A percentile compares a stretch with the other conserved stretches of the same genome.
phyloP scores from a whole-genome alignment of 2,888 invertebrate genomes.

The Phyto melanocephala region DNA sequence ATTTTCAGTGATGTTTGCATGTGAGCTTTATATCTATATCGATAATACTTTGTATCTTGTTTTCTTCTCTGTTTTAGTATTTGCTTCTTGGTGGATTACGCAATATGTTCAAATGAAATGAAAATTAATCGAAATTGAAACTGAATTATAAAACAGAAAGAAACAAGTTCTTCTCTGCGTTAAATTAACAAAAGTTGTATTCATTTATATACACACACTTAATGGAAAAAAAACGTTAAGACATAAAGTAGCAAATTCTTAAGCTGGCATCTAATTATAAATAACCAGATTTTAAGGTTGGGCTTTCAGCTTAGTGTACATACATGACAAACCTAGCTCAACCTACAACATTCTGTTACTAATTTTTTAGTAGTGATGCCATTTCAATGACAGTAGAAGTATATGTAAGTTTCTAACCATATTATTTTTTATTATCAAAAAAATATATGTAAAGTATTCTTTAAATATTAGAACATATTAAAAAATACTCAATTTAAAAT shows the following conservation, averaged over 20 bases:
- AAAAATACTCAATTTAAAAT: background rate
- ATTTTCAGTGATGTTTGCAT: slow-evolving; percentile 17
- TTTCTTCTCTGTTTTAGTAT: background rate
- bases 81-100: slow-evolving; percentile 42
- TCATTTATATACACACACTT: slow-evolving; percentile 11
- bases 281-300: slow-evolving; percentile 45
- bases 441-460: background rate
- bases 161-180: slow-evolving; percentile 47
- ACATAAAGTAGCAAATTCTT: background rate
- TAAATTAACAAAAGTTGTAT: slow-evolving; percentile 19
- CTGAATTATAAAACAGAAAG: background rate
- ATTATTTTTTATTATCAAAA: background rate
- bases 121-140: slow-evolving; percentile 50
- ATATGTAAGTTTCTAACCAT: background rate
- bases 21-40: background rate
- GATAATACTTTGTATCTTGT: background rate
- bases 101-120: slow-evolving; percentile 43
- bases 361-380: slow-evolving; percentile 6
- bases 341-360: slow-evolving; percentile 20
- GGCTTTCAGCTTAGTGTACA: slow-evolving; percentile 21
- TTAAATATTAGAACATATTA: background rate
- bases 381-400: background rate
- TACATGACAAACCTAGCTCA: slow-evolving; percentile 31
- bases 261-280: background rate
- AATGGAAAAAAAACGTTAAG: background rate